These are phyloP conservation scores for Harpagifer antarcticus DNA, from an alignment of 2,797 vertebrate species.

Conservation along the genomic window DNA sequence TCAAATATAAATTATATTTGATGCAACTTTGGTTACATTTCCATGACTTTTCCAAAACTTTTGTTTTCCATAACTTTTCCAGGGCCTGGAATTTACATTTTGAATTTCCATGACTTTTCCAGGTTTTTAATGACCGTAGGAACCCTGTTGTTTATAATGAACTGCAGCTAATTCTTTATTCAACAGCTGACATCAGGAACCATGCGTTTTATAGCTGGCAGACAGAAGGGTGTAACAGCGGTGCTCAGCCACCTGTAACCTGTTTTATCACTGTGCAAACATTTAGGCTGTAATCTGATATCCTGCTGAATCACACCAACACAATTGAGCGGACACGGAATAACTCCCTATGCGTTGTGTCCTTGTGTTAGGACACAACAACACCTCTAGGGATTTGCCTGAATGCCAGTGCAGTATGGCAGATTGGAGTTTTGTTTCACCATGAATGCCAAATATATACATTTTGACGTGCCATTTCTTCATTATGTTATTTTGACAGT, in stretches of 20 bases:
- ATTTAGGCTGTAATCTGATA: conserved; percentile 17
- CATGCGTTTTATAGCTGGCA: not conserved
- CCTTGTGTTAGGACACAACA: not conserved
- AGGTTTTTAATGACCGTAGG: too few relatives aligned
- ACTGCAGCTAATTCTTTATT: not conserved
- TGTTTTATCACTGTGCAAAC: conserved; percentile 17
- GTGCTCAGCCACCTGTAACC: not conserved
- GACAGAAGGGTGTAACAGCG: not conserved
- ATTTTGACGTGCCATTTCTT: not conserved
- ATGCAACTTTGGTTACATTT: too few relatives aligned
- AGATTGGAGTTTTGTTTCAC: not conserved
- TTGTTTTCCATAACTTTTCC: too few relatives aligned
- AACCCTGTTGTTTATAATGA: not conserved
- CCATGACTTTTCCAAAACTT: too few relatives aligned
- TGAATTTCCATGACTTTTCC: too few relatives aligned
- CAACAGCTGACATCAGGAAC: not conserved
- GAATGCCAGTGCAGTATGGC: not conserved
- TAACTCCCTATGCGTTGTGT: not conserved
- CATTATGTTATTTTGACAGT: not conserved
- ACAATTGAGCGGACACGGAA: not conserved
- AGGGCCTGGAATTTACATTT: too few relatives aligned
- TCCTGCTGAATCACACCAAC: conserved; percentile 1
- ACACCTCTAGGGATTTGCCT: not conserved
- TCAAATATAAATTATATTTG: too few relatives aligned
- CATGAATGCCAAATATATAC: not conserved